Base-by-base conservation (phyloP, 1,140 invertebrate species). In the Brachionus rubens region DNA sequence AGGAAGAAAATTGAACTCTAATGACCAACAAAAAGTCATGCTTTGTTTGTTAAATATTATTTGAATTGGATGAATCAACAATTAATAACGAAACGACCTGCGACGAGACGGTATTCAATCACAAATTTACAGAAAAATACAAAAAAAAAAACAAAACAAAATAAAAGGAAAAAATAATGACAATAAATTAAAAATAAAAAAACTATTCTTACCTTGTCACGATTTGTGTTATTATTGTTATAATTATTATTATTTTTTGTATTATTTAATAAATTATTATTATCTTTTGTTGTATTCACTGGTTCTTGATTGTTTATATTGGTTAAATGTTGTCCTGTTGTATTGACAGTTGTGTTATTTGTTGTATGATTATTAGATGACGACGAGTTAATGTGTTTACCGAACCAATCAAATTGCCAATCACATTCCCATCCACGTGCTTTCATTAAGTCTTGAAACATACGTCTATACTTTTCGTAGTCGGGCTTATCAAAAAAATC, bases 401-500 rank as follows among this genome's bases (percentile, higher is more conserved):
- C 52, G 5, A 76, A 48, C 95, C 96, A 98, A 86, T 98, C 96
- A 87, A 97, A 98, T 84, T 96, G 93, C 81, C 91, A 92, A 86
- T 98, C 95, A 84, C 94, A 91, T 77, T 91, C 89, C 85, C 91
- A 97, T 77, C 92, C 92, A 86, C 92, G 91, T 81, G 91, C 90
- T 80, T 95, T 92, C 87, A 95, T 95, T 80, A 98, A 89, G 87
- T 94, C 93, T 85, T 91, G 90, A 87, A 98, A 98, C 82, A 97
- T 88, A 86, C 92, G 92, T 80, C 94, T 89, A 82, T 97, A 89
- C 88, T 98, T 96, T 86, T 98, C 95, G 87, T 99, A 99, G 86
- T 99, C 96, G 30, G 97, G 97, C 77, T 94, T 97, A 88, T 99
- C 96, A 87, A 98, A 99, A 88, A 99, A 99, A 86, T 99, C 95